phyloP scores from a whole-genome alignment of 2,797 vertebrate genomes.

The Alca torda region DNA sequence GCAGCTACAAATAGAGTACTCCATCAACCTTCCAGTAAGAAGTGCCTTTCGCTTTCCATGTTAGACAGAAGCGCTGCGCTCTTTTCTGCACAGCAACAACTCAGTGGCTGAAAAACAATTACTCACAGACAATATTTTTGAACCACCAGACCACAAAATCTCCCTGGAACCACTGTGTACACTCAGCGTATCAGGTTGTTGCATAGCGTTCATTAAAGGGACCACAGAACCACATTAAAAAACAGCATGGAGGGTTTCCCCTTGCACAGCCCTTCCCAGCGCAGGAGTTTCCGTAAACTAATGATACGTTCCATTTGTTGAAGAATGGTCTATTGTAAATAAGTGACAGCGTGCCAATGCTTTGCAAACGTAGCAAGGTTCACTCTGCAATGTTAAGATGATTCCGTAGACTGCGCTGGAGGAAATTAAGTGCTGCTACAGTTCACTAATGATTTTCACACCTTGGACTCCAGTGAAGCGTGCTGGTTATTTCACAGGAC shows the following conservation, averaged over 20 bases:
- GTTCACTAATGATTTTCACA: neutral
- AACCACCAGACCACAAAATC: neutral
- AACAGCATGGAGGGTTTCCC: neutral
- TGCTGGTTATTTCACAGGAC: neutral
- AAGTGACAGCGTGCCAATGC: neutral
- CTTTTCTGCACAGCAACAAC: neutral
- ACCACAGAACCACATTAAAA: neutral
- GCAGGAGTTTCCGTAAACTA: neutral
- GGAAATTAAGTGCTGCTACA: neutral
- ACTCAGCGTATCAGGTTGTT: neutral
- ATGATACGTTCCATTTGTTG: accelerated
- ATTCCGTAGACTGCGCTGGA: neutral
- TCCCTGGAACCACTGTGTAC: neutral
- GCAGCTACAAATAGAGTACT: neutral
- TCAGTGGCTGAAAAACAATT: neutral
- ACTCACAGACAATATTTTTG: neutral
- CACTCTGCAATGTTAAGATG: neutral
- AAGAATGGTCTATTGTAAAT: neutral
- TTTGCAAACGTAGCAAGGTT: neutral
- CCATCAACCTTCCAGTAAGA: neutral
- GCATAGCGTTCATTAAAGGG: neutral
- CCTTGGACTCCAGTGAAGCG: neutral
- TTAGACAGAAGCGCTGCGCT: accelerated
- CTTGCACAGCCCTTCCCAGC: neutral
- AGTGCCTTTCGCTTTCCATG: neutral